A percentile compares a stretch with the other conserved stretches of the same genome.
These are phyloP conservation scores for Apantesis nais DNA, from an alignment of 2,888 invertebrate species.

Conservation along the genomic window DNA sequence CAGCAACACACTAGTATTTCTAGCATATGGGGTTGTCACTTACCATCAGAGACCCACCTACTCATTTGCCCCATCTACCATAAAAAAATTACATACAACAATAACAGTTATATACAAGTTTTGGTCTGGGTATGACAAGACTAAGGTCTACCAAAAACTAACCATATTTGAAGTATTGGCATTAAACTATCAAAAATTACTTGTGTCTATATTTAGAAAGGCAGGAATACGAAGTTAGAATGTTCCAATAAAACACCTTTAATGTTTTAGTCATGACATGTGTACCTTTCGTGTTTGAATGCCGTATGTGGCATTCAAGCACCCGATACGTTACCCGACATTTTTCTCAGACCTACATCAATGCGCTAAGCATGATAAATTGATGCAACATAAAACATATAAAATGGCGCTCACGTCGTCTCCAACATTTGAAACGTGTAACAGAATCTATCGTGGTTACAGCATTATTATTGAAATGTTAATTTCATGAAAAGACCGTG, in stretches of 20 bases:
- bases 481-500: slow-evolving; percentile 26
- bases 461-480: slow-evolving; percentile 25
- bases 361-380: slow-evolving; percentile 13
- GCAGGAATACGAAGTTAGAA: no score
- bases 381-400: slow-evolving; percentile 1
- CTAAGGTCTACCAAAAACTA: no score
- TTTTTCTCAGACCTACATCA: slow-evolving; percentile 16
- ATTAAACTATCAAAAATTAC: no score
- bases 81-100: no score
- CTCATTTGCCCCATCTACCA: no score
- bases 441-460: slow-evolving; percentile 18
- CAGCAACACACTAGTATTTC: no score
- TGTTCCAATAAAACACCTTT: background rate
- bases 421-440: slow-evolving; percentile 16
- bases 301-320: slow-evolving; percentile 10
- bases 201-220: no score
- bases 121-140: no score
- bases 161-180: no score
- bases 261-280: slow-evolving; percentile 20
- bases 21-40: no score
- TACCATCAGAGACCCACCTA: no score
- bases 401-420: slow-evolving; percentile 13
- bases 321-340: background rate
- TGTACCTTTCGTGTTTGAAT: slow-evolving; percentile 16
- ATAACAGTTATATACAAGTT: no score